Base-by-base conservation (phyloP, 2,797 vertebrate genomes). In the Anabacerthia variegaticeps region DNA sequence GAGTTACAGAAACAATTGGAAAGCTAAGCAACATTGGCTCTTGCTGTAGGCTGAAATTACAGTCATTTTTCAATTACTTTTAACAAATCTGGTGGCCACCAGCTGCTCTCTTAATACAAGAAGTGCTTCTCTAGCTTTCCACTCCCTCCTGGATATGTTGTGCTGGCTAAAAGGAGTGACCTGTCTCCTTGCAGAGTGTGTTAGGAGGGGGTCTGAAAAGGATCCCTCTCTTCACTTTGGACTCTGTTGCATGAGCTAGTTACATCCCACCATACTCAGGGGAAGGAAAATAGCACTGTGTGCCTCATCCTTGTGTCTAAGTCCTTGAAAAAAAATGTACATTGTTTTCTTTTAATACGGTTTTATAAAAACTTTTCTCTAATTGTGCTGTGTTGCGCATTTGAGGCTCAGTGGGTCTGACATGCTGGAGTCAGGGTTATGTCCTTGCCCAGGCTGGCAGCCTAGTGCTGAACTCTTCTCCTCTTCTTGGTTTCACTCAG, bases 1-100 rank as follows among this genome's bases (percentile, higher is more conserved):
- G 69, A 87, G 39, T 72, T 88, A 65, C 30, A 46, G 46, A 65
- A 36, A 82, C 10, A 75, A 93, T 61, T 7, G 68, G 61, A 92
- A 54, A 96, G 55, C 71, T 79, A 24, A 92, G n/a, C 13, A 81
- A 77, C 32, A 39, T 23, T 66, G 81, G 28, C 39, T 94, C 43
- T 56, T 63, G 44, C 54, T 81, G 66, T 55, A 79, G 44, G 68
- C 44, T 96, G 88, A 93, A 94, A 94, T 93, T 92, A 89, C 12
- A 8, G 74, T 91, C 4, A 66, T 91, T 96, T 93, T 92, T 81
- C 87, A 93, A 67, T 96, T 89, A 91, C 74, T 91, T 93, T 78
- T 63, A 86, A 56, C 37, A 89, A 66, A 82, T 92, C 44, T 89
- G 68, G 26, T 93, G 78, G 69, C 67, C 65, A 77, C 69, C 84